Conservation (phyloP, 1,140 invertebrate species). For the Bombus turneri region DNA sequence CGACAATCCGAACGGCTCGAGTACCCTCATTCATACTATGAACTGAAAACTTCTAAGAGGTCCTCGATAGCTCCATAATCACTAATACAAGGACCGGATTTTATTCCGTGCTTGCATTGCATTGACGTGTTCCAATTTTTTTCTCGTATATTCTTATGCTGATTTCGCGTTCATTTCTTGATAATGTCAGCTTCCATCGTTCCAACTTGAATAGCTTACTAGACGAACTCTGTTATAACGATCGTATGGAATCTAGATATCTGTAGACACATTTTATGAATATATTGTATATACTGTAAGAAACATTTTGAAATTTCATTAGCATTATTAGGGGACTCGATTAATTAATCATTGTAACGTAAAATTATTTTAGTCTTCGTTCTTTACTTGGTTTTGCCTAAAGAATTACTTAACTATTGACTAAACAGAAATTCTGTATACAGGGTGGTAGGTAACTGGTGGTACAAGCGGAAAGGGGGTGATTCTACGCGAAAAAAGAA, state of each 20-base stretch:
- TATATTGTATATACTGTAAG: too few species aligned
- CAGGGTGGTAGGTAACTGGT: too few species aligned
- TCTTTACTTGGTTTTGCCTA: too few species aligned
- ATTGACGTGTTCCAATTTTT: constrained; percentile 7
- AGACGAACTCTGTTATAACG: not conserved
- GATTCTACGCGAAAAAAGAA: too few species aligned
- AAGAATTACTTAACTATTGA: too few species aligned
- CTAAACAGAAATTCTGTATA: too few species aligned
- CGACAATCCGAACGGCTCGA: constrained; percentile 15
- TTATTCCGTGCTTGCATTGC: not conserved
- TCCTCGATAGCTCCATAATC: constrained; percentile 23
- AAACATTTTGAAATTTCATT: too few species aligned
- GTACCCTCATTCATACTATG: constrained; percentile 5
- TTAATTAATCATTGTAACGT: too few species aligned
- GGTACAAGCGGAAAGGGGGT: too few species aligned
- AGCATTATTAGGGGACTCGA: too few species aligned
- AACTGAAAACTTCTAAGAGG: constrained; percentile 13
- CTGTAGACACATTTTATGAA: not conserved
- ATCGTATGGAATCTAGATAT: not conserved
- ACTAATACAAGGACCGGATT: constrained; percentile 16
- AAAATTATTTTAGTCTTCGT: too few species aligned
- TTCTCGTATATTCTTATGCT: not conserved
- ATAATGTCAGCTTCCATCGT: constrained; percentile 2
- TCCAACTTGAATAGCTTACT: not conserved
- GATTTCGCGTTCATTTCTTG: not conserved